Base-by-base conservation (phyloP, 2,888 invertebrate species). In the Chloroclystis v-ata region DNA sequence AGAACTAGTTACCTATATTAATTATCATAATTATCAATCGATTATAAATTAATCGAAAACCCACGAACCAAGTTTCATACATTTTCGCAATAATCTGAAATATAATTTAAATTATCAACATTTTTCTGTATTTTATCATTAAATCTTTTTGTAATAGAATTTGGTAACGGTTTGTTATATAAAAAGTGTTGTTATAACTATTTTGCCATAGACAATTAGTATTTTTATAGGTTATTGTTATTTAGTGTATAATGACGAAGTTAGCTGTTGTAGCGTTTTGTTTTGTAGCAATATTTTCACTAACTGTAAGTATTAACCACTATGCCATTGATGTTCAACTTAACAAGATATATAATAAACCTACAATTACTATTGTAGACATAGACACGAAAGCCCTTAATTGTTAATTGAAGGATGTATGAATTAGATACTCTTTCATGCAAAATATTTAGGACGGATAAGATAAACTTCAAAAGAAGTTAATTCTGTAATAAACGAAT, bases 221-320 rank as follows among this genome's bases (percentile, higher is more conserved):
- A 20, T 35, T 46, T 47, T 52, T 38, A 38, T 45, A 49, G 47
- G 20, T 20, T 28, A 28, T 29, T 41, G 13, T 28, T 52, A 26
- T 46, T 41, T 24, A 14, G 10, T 43, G 42, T 20, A 54, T 44
- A 16, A 59, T 59, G 52, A 43, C 52, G 16, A 56, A 52, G 25
- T 45, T 50, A n/a, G 30, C 32, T 1, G 6, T 52, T 7, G 13
- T 58, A 2, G 8, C 39, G 6, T 33, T 57, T 43, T 57, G 53
- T 28, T 12, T 47, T 14, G 16, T 55, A 1, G 48, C 55, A 8
- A 44, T 58, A 13, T 56, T 56, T 49, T 43, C 46, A 6, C 25
- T 55, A 16, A 49, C 59, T 35, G 61, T 61, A 44, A 59, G 56
- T 24, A 42, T 16, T 25, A n/a, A n/a, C n/a, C n/a, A n/a, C n/a